A percentile compares a stretch with the other conserved stretches of the same genome.
phyloP scores from a whole-genome alignment of 1,140 invertebrate genomes.

The Notospermus geniculatus region DNA sequence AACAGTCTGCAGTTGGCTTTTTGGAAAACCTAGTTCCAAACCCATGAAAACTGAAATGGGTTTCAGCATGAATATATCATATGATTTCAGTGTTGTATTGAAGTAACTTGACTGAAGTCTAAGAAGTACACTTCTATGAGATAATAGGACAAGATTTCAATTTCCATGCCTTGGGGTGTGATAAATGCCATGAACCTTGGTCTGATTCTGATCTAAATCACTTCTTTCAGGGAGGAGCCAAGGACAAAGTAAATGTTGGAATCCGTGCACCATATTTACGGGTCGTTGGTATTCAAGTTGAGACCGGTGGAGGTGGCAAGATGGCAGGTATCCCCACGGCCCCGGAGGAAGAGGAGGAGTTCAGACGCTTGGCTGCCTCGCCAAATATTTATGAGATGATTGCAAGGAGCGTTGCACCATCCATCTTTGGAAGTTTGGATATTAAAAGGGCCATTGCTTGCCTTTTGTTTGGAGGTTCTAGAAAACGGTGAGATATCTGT shows the following conservation, averaged over 20 bases:
- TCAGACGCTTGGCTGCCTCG: conserved; percentile 78
- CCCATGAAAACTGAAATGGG: no score
- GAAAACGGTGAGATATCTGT: conserved; percentile 57
- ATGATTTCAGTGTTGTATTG: no score
- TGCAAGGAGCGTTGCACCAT: conserved; percentile 90
- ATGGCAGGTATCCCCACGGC: conserved; percentile 46
- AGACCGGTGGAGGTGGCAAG: conserved; percentile 75
- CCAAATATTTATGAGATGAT: conserved; percentile 88
- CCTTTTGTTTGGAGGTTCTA: conserved; percentile 85
- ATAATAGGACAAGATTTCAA: no score
- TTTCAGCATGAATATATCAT: no score
- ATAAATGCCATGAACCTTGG: not conserved
- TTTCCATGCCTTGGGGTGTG: no score
- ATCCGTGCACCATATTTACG: conserved; percentile 91
- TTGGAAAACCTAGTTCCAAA: no score
- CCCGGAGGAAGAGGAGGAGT: conserved; percentile 86
- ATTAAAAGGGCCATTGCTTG: conserved; percentile 98
- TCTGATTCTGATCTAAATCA: not conserved
- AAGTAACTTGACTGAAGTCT: no score
- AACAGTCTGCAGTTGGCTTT: no score
- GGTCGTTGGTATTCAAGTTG: conserved; percentile 87
- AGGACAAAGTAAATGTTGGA: conserved; percentile 85
- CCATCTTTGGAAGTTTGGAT: conserved; percentile 91
- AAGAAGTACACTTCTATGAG: no score
- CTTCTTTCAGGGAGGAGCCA: conserved; percentile 62